Base-by-base conservation (phyloP, 2,113 vertebrate genomes). In the Muntiacus muntjak region DNA sequence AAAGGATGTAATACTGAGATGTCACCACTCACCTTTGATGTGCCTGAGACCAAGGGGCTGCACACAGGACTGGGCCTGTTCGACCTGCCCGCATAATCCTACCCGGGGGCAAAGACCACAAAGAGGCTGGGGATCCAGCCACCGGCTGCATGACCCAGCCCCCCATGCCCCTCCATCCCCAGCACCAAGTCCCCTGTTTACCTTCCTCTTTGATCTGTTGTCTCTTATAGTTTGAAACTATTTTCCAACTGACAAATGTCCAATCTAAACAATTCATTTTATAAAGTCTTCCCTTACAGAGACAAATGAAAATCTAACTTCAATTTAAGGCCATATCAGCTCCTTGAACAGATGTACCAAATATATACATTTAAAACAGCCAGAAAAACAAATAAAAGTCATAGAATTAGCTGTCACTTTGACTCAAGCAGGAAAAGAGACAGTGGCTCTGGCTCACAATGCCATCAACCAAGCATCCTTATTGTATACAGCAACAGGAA, bases 51-150 rank as follows among this genome's bases (percentile, higher is more conserved):
- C 97, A 97, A 97, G 97, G 98, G 97, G 98, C 96, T 98, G 97
- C 98, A 98, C 95, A 97, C 97, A 98, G 96, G 98, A 98, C 95
- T 99, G 99, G 99, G 99, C 99, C 98, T 98, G 94, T 98, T 97
- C 99, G 96, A 99, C 99, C 99, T 99, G 99, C 99, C 99, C 98
- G 99, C 99, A 98, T 98, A 98, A 98, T 98, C 99, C 98, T 95
- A 98, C 99, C 99, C 84, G 98, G 98, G 99, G 99, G 99, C 99
- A 99, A 97, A 98, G 97, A 98, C 98, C 98, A 97, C 98, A 98
- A 98, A 99, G 98, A 98, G 98, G 98, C 98, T 98, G 98, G 98
- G 19, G 57, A 64, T 47, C 33, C 2, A 60, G 64, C 58, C 67
- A 71, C 67, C 1, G 19, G 67, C n/a, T 40, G 67, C 8, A 0